Evolutionary conservation across 2,797 vertebrate genomes (phyloP), one percentile per base, ranked within the genome.

Genomic region (Arctocebus calabarensis): DNA sequence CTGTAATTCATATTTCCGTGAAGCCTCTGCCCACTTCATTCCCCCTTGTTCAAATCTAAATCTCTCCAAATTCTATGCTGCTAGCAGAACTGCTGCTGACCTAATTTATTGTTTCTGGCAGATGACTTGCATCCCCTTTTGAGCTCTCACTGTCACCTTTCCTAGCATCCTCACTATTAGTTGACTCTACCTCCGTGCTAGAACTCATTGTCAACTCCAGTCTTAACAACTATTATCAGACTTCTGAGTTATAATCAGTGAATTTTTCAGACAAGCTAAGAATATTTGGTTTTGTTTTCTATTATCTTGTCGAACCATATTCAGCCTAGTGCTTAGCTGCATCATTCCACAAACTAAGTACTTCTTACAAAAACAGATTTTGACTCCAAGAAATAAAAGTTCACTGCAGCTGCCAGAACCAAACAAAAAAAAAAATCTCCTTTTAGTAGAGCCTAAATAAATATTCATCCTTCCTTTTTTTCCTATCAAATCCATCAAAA

Each of bases 311-410:
- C 66, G 32, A 88, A 79, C 13, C 29, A 95, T 9, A 9, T 32
- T 74, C 11, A 88, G 17, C 27, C 11, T 84, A 64, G 29, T 77
- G 11, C 91, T 84, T 79, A 88, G 19, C 66, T 29, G 8, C 25
- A 48, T 73, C 45, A 75, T 93, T 81, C 29, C 7, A 88, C 16
- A 93, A 91, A 85, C 17, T 75, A 70, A 3, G 71, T 90, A 64
- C 61, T 66, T 52, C 22, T 90, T 74, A 71, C 61, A 13, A 81
- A 68, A 92, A 90, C 6, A 82, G 32, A 62, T 70, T 90, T 89
- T 85, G 34, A 40, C 82, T 96, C 8, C 34, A 82, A 81, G n/a
- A 94, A 88, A 84, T 55, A 90, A 88, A 90, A 48, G 7, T 78
- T 75, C 23, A 52, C 66, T 84, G 87, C 7, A 73, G 17, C 34